Base-by-base conservation (phyloP, 1,140 invertebrate genomes). In the Coelopa frigida region DNA sequence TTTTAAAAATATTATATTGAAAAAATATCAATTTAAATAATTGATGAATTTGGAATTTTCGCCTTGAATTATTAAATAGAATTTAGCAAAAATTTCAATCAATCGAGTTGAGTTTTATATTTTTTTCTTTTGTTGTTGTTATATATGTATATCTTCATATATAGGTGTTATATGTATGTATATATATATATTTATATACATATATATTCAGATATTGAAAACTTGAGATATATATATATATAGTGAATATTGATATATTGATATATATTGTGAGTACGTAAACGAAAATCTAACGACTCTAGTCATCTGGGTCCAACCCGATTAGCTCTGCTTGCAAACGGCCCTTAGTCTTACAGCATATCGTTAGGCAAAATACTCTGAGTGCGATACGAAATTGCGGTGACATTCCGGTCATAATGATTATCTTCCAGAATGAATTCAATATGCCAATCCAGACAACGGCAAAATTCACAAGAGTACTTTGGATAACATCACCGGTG, bases 381-480 rank as follows among this genome's bases (percentile, higher is more conserved):
- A 92, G 77, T 20, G 89, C 87, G 37, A 89, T 75, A 41, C 93
- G 79, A 73, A 96, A 97, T 65, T 92, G 87, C 14, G 87, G 87
- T 72, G 90, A 94, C 65, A 94, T 75, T 26, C 82, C 78, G 44
- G 91, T 75, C 58, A 95, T 84, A 51, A 96, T 86, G 36, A 96
- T 70, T 43, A 91, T 85, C 72, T 96, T 97, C 87, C 89, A 94
- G 61, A 92, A 91, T 36, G 89, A 93, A 73, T 94, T 94, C 45
- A 90, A 75, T 53, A 97, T 82, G 4, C 90, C 94, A 48, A 96
- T 73, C 94, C 94, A 97, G 31, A 95, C 85, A 43, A 94, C 82
- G 29, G 82, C 83, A 67, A 97, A 97, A 68, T 94, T 88, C 44
- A 96, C 72, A 72, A 89, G 84, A 46, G 89, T 87, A 53, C 87